A percentile compares a stretch with the other conserved stretches of the same genome.
Conservation (phyloP, 2,797 vertebrate genomes). For the Pterois miles region DNA sequence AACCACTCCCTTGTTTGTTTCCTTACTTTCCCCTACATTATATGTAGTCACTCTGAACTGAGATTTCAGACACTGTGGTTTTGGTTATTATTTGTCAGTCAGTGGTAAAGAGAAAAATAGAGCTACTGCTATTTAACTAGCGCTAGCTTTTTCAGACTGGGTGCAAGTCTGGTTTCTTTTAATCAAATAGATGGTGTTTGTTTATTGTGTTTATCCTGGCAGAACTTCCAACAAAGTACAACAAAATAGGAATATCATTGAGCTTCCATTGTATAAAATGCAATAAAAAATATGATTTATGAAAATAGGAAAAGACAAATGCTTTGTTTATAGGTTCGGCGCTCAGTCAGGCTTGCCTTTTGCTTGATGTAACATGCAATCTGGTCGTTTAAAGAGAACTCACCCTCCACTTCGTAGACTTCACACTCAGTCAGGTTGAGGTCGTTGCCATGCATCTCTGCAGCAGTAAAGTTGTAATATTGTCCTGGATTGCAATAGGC, state of each 20-base stretch:
- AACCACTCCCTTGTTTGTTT: not conserved
- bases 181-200: not conserved
- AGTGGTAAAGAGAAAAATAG: not conserved
- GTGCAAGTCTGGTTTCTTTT: not conserved
- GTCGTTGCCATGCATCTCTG: slow-evolving; percentile 60
- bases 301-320: not conserved
- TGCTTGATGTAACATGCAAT: not conserved
- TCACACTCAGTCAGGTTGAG: slow-evolving; percentile 66
- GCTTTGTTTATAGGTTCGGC: not conserved
- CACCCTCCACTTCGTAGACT: slow-evolving; percentile 70
- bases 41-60: not conserved
- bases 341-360: not conserved
- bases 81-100: not conserved
- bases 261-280: not conserved
- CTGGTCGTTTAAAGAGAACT: not conserved
- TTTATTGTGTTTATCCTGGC: not conserved
- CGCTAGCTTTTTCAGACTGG: not conserved
- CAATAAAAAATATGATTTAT: not conserved
- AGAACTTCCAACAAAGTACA: not conserved
- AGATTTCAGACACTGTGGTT: not conserved
- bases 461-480: slow-evolving; percentile 41
- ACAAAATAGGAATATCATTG: not conserved
- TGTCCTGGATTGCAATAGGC: not conserved
- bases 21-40: not conserved
- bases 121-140: not conserved